Evolutionary conservation across 2,888 invertebrate species (phyloP), one percentile per base, ranked within the genome.

Genomic region (Anthophora plumipes): DNA sequence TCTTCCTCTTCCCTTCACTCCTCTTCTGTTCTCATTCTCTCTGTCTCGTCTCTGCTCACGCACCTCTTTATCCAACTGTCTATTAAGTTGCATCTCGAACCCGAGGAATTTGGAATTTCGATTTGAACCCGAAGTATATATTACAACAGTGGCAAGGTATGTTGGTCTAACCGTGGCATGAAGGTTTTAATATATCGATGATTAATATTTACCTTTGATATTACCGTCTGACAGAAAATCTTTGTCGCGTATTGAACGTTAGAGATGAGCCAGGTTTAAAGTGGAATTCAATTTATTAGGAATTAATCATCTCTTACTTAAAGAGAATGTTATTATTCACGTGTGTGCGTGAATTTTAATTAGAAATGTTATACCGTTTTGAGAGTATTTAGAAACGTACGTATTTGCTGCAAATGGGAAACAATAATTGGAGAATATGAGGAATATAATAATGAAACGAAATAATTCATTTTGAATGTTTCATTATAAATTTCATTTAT

Each of bases 71-170:
- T 67, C 57, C 48, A 48, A 48, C 57, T 41, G 70, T 69, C 73
- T 69, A 69, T 73, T 73, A 73, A 68, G 59, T 57, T 48, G 69
- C 73, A 39, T 4, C 22, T 59, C 69, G 46, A 67, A 46, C 54
- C 41, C 22, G 50, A 3, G 25, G 22, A 61, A 70, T 61, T 54
- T 9, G 41, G 22, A 50, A 54, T 67, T 54, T 63, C 39, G 39
- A 71, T 6, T 7, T 20, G 31, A 31, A n/a, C 22, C 9, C 20
- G 60, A 70, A 70, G 69, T 60, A 60, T 60, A 60, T 25, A n/a
- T 37, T 31, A 14, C 50, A 31, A 20, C 25, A 31, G 9, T 17
- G 22, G 17, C 11, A 17, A 7, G 5, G 25, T 31, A 17, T 1
- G 8, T 17, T 2, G 17, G 8, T 17, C 20, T 9, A 8, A 17